phyloP scores from a whole-genome alignment of 2,888 invertebrate genomes.

The Drosophila borealis region DNA sequence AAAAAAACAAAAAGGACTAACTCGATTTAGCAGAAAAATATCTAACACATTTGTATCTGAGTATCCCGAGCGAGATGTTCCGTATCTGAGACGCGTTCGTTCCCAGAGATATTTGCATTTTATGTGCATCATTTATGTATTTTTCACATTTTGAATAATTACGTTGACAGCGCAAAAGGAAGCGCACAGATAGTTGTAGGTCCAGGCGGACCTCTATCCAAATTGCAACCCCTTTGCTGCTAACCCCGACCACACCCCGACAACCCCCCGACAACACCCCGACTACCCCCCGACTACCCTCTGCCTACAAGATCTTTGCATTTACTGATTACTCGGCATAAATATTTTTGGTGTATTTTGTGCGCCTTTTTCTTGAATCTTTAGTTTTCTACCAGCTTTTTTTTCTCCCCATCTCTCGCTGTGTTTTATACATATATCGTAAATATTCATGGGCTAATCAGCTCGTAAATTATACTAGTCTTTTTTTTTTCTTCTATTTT shows the following conservation, averaged over 20 bases:
- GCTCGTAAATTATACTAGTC: slow-evolving; percentile 76
- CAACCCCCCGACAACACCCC: neutral
- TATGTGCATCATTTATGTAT: slow-evolving; percentile 65
- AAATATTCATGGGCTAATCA: slow-evolving; percentile 79
- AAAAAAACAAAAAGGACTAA: slow-evolving; percentile 49
- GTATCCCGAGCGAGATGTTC: slow-evolving; percentile 1
- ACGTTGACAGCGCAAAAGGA: slow-evolving; percentile 51
- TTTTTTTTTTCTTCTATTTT: slow-evolving; percentile 29
- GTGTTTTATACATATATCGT: slow-evolving; percentile 22
- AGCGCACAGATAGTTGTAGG: slow-evolving; percentile 61
- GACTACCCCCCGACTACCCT: neutral
- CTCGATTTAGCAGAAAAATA: slow-evolving; percentile 77
- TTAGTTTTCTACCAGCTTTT: slow-evolving; percentile 26
- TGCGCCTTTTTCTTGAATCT: slow-evolving; percentile 52
- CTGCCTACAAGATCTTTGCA: slow-evolving; percentile 10
- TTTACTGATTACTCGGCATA: slow-evolving; percentile 65
- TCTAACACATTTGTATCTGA: slow-evolving; percentile 58
- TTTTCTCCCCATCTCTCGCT: neutral
- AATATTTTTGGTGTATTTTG: slow-evolving; percentile 76
- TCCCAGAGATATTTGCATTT: slow-evolving; percentile 65
- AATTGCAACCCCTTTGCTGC: slow-evolving; percentile 47
- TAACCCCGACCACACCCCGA: neutral
- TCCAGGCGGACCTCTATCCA: slow-evolving; percentile 9
- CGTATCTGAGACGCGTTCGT: slow-evolving; percentile 4
- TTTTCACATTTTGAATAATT: slow-evolving; percentile 69